Percentiles rank a stretch among this genome's conserved stretches.
Conservation (phyloP, 1,140 invertebrate genomes). For the Kradibia gibbosae region DNA sequence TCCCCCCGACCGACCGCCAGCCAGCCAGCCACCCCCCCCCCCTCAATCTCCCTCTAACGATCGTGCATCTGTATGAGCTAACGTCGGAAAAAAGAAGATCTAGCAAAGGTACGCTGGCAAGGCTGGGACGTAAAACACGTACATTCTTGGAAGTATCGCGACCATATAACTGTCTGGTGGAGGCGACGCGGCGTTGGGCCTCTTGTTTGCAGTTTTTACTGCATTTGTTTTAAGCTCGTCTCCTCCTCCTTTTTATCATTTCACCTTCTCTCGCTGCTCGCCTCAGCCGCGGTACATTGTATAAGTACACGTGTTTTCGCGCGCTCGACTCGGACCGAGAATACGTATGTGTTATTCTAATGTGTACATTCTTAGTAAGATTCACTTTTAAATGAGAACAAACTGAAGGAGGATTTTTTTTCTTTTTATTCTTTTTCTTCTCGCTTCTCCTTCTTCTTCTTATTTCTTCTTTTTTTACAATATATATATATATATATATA, state of each 20-base stretch:
- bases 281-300: not conserved
- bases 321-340: not conserved
- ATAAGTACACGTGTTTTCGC: not conserved
- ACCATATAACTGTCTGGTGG: constrained; percentile 52
- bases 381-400: not conserved
- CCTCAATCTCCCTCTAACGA: too few species aligned
- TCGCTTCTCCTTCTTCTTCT: too few species aligned
- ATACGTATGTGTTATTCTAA: not conserved
- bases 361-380: not conserved
- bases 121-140: not conserved
- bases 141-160: constrained; percentile 1
- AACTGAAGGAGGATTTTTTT: not conserved
- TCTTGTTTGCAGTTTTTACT: constrained; percentile 57
- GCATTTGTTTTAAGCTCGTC: constrained; percentile 54
- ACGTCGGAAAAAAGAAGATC: not conserved
- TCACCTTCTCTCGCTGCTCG: not conserved
- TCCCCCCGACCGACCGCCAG: too few species aligned
- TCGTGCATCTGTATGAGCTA: too few species aligned
- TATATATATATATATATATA: too few species aligned
- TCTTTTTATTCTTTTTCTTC: too few species aligned
- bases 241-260: constrained; percentile 25
- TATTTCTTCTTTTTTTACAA: too few species aligned
- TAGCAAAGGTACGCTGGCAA: not conserved
- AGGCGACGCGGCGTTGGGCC: constrained; percentile 40
- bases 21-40: too few species aligned